Evolutionary conservation across 2,888 invertebrate genomes (phyloP).

Genomic region (Troides aeacus): DNA sequence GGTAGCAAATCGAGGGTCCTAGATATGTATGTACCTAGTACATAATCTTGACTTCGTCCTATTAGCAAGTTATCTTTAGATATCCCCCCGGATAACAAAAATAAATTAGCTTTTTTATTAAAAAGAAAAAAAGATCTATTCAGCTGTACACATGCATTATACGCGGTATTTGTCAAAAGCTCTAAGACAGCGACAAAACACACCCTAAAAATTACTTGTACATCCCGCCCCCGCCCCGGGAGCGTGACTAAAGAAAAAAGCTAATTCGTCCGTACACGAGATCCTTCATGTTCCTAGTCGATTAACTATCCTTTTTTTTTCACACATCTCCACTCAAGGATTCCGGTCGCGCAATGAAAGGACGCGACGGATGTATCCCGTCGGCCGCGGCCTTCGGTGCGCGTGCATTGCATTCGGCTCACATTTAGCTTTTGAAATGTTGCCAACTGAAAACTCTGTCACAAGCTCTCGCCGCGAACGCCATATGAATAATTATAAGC

Average conservation of each 20-base stretch:
- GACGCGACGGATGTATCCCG: slow-evolving; percentile 53
- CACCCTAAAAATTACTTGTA: slow-evolving; percentile 31
- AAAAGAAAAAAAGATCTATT: no score
- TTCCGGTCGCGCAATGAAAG: slow-evolving; percentile 52
- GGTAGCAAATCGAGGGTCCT: no score
- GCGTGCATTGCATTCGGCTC: slow-evolving; percentile 60
- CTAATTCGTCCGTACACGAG: slow-evolving; percentile 54
- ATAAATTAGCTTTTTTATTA: no score
- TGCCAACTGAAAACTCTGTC: slow-evolving; percentile 38
- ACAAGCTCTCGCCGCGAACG: slow-evolving; percentile 4
- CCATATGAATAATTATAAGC: slow-evolving; percentile 19
- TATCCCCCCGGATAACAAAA: no score
- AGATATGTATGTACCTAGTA: no score
- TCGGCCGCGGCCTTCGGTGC: slow-evolving; percentile 56
- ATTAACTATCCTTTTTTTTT: slow-evolving; percentile 45
- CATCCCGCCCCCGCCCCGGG: slow-evolving; percentile 34
- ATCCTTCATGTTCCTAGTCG: slow-evolving; percentile 43
- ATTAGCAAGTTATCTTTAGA: no score
- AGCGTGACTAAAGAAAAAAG: slow-evolving; percentile 50
- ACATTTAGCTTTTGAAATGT: slow-evolving; percentile 37
- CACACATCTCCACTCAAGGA: slow-evolving; percentile 46
- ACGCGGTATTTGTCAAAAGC: slow-evolving; percentile 6
- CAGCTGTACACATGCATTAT: neutral
- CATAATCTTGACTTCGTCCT: no score
- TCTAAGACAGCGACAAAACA: slow-evolving; percentile 30